These are phyloP conservation scores for Agrochola litura DNA, from an alignment of 2,888 invertebrate genomes.

Conservation along the genomic window DNA sequence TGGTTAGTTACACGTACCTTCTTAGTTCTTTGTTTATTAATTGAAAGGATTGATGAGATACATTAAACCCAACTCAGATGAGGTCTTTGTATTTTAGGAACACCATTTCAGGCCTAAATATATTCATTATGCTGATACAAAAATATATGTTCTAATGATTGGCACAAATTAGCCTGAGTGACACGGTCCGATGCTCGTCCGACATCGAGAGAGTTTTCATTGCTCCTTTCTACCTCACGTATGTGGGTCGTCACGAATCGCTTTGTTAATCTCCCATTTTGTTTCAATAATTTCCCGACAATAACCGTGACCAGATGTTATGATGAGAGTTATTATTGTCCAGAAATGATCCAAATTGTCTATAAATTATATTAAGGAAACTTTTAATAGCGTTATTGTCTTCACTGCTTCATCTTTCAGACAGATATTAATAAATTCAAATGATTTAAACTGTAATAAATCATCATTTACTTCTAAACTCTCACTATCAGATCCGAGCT, in stretches of 20 bases:
- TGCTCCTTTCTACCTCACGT: conserved; percentile 77
- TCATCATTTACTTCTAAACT: conserved; percentile 39
- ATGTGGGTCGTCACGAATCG: conserved; percentile 84
- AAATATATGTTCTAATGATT: conserved; percentile 62
- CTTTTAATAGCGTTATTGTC: conserved; percentile 1
- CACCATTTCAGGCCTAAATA: neutral
- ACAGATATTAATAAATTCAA: conserved; percentile 2
- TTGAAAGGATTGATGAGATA: conserved; percentile 14
- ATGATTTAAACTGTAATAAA: conserved; percentile 32
- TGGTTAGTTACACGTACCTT: conserved; percentile 22
- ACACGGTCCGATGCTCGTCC: conserved; percentile 78
- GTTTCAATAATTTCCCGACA: conserved; percentile 65
- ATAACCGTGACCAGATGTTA: conserved; percentile 52
- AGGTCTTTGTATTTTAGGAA: neutral
- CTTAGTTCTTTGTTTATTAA: conserved; percentile 34
- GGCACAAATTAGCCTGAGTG: conserved; percentile 73
- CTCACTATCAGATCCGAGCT: conserved; percentile 45
- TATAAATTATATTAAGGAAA: conserved; percentile 7
- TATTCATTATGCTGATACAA: conserved; percentile 11
- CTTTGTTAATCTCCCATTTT: conserved; percentile 81
- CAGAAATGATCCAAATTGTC: conserved; percentile 15
- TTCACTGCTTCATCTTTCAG: conserved; percentile 8
- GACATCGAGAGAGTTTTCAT: conserved; percentile 78
- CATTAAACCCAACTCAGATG: neutral
- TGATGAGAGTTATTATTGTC: conserved; percentile 13